A percentile compares a stretch with the other conserved stretches of the same genome.
phyloP scores from a whole-genome alignment of 2,797 vertebrate genomes.

The Chiroxiphia lanceolata region DNA sequence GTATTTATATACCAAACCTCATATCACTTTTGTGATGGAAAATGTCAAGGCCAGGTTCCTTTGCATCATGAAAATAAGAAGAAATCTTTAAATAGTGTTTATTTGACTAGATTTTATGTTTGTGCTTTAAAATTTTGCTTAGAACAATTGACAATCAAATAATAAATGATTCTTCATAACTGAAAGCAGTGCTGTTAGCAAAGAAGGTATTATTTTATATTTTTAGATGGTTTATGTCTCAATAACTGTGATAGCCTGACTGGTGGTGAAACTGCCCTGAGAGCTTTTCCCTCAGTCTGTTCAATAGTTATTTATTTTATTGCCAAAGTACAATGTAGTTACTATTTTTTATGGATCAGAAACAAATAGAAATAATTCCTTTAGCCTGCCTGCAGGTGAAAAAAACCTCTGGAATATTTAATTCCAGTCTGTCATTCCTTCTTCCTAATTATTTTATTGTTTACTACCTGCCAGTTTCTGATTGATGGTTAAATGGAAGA shows the following conservation, averaged over 20 bases:
- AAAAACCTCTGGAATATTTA: neutral
- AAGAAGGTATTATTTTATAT: neutral
- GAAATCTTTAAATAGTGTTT: neutral
- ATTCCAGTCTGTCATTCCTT: neutral
- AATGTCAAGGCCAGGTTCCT: neutral
- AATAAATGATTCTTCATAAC: neutral
- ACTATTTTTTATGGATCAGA: neutral
- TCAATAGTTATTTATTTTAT: neutral
- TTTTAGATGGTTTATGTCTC: neutral
- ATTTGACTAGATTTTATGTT: neutral
- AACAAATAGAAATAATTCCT: neutral
- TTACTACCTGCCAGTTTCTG: neutral
- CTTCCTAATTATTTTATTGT: neutral
- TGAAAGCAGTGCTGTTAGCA: neutral
- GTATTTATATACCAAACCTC: neutral
- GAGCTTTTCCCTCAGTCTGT: fast-evolving
- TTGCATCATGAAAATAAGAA: neutral
- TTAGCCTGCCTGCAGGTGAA: neutral
- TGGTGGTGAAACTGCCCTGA: neutral
- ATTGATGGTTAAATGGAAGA: neutral
- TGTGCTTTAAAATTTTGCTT: neutral
- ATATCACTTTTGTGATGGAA: neutral
- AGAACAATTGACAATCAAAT: neutral
- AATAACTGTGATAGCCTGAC: neutral
- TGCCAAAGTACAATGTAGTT: neutral